Evolutionary conservation across 2,797 vertebrate genomes (phyloP), one percentile per base, ranked within the genome.

Genomic region (Acomys russatus): DNA sequence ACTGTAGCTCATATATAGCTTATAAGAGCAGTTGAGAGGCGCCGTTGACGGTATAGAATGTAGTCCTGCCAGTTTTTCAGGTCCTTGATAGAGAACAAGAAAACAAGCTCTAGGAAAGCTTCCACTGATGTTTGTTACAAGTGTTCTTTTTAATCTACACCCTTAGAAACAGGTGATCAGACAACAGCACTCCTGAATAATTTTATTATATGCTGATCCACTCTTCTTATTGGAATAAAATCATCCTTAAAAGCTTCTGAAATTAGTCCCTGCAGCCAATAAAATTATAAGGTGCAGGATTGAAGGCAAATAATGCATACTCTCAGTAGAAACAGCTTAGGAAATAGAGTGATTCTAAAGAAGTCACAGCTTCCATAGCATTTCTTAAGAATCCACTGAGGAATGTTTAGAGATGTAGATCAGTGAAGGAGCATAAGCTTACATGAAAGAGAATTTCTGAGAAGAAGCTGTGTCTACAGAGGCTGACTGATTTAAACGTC

Each of bases 201-300:
- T 63, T 90, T 71, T 83, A 85, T 54, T 9, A 49, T 63, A 35
- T 59, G 44, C 30, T 90, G 4, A 89, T 35, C 6, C 80, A 90
- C 6, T 89, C 20, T 22, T 92, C 35, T 88, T 93, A 93, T 17
- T 94, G 63, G 51, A 86, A 94, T 71, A 63, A 95, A 91, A 93
- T 38, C 10, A 1, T 73, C 23, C 11, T 51, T 22, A 84, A 94
- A 94, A 95, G 49, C 90, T 96, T 77, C 23, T 90, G 9, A 22
- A 94, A 94, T 11, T 73, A 54, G 14, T 38, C 9, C 80, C 14
- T 89, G 54, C 8, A 89, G n/a, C 35, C 15, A 5, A 87, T 22
- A 94, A 4, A 91, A 71, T 88, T 85, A 94, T 22, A 78, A 9
- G 76, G 76, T 82, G 91, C 54, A 92, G 54, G 9, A 83, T 4